These are phyloP conservation scores for Iguana delicatissima DNA, from an alignment of 2,797 vertebrate genomes.

Conservation along the genomic window DNA sequence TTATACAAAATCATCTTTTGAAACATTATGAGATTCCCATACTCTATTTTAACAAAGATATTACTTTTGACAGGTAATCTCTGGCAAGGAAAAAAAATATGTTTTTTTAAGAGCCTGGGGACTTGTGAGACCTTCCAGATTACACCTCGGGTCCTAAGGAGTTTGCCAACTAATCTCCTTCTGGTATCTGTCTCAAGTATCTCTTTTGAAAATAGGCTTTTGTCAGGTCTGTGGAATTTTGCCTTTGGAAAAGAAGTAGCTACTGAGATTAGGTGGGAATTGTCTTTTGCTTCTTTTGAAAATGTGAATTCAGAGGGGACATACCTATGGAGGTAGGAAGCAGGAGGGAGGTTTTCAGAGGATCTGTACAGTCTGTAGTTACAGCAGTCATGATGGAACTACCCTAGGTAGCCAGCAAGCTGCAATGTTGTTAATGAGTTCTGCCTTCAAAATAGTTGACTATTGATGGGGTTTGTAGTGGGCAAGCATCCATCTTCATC, in stretches of 20 bases:
- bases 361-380: not conserved
- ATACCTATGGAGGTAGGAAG: not conserved
- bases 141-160: not conserved
- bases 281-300: not conserved
- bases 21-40: conserved; percentile 23
- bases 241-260: not conserved
- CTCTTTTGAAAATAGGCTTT: not conserved
- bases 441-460: not conserved
- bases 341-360: not conserved
- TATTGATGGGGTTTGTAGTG: conserved; percentile 16
- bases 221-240: not conserved
- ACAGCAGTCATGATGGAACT: not conserved
- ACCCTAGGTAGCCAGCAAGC: too few relatives aligned
- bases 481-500: not conserved
- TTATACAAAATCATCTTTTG: conserved; percentile 15
- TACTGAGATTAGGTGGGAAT: not conserved
- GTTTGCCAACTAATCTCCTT: not conserved
- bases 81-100: too few relatives aligned
- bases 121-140: not conserved
- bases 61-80: not conserved
- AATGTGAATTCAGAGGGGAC: not conserved
- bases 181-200: not conserved
- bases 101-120: not conserved
- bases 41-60: conserved; percentile 15
- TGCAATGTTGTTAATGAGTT: not conserved